Percentiles rank a stretch among this genome's conserved stretches.
phyloP scores from a whole-genome alignment of 2,797 vertebrate genomes.

The Malacoraja senta region DNA sequence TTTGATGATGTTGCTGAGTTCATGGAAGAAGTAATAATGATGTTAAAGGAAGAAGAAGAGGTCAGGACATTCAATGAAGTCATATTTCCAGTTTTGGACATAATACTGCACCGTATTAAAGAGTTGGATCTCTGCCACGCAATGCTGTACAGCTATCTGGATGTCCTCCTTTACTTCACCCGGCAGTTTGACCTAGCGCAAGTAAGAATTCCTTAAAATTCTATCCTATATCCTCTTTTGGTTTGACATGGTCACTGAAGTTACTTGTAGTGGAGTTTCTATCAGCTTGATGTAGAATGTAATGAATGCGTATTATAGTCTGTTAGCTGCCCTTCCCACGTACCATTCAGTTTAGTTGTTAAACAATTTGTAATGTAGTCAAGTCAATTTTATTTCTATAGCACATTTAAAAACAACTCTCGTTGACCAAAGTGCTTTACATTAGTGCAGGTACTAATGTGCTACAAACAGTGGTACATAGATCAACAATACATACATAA shows the following conservation, averaged over 20 bases:
- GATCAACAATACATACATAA: too few relatives aligned
- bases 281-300: neutral
- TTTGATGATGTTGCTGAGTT: constrained; percentile 83
- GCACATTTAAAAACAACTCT: too few relatives aligned
- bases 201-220: neutral
- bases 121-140: constrained; percentile 90
- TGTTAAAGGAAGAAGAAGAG: constrained; percentile 79
- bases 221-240: neutral
- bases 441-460: too few relatives aligned
- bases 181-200: constrained; percentile 54
- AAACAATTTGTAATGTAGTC: neutral
- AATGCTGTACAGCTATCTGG: constrained; percentile 79
- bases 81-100: constrained; percentile 82
- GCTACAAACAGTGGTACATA: too few relatives aligned
- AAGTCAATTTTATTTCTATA: too few relatives aligned
- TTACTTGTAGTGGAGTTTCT: neutral
- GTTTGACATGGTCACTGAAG: neutral
- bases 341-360: neutral
- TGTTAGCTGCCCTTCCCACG: neutral
- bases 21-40: constrained; percentile 79
- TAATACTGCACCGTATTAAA: constrained; percentile 76
- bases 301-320: neutral
- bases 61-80: constrained; percentile 89
- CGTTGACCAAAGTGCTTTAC: too few relatives aligned
- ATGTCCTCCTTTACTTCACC: constrained; percentile 86